These are phyloP conservation scores for Orbicella faveolata DNA, from an alignment of 64 coral and sea anemone genomes.

Conservation along the genomic window DNA sequence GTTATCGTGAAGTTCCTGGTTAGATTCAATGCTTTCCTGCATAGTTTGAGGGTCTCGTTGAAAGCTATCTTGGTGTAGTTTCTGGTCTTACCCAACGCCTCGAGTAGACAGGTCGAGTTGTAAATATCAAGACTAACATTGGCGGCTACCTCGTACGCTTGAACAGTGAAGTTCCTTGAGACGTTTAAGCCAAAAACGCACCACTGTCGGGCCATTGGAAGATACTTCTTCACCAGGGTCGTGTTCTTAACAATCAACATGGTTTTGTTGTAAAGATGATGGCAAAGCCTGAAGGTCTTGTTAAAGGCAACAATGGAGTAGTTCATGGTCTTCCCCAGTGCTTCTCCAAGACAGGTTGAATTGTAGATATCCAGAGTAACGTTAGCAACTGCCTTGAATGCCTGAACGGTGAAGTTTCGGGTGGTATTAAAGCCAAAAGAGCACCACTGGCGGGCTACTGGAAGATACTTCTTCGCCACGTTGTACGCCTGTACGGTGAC, in stretches of 20 bases:
- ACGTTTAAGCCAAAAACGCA: not conserved
- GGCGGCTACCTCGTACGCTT: not conserved
- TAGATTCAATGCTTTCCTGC: not conserved
- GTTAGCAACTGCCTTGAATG: conserved; percentile 26
- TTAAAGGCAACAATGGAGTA: conserved; percentile 37
- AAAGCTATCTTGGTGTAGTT: conserved; percentile 30
- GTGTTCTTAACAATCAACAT: conserved; percentile 15
- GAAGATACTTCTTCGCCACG: not conserved
- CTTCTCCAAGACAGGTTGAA: conserved; percentile 49
- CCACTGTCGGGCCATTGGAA: conserved; percentile 9
- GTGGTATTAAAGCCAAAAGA: not conserved
- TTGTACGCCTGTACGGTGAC: conserved; percentile 30
- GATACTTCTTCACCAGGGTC: not conserved
- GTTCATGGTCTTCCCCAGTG: conserved; percentile 41
- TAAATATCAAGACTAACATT: conserved; percentile 36
- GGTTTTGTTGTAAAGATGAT: conserved; percentile 28
- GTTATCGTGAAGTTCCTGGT: conserved; percentile 10
- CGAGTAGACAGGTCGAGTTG: conserved; percentile 39
- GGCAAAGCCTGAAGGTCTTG: conserved; percentile 49
- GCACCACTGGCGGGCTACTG: too few species aligned
- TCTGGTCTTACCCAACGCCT: conserved; percentile 22
- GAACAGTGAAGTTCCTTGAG: conserved; percentile 35
- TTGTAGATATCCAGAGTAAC: conserved; percentile 75
- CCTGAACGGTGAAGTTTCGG: conserved; percentile 58
- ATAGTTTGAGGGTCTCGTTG: conserved; percentile 64